These are phyloP conservation scores for Natator depressus DNA, from an alignment of 2,113 vertebrate genomes.

Conservation along the genomic window DNA sequence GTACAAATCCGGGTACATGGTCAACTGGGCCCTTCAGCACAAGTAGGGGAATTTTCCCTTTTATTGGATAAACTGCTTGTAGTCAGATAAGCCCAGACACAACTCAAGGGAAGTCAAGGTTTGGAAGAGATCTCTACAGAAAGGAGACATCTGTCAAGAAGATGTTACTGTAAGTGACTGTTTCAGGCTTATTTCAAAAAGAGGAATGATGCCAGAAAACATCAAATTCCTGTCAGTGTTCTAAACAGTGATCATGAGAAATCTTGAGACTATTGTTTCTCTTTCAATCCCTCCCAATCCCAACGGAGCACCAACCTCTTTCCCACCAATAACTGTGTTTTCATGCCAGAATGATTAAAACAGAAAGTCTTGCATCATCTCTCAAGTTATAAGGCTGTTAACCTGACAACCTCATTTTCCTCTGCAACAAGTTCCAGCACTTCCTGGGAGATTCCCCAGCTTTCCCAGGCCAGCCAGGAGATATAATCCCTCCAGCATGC, in stretches of 20 bases:
- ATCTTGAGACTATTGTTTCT: background rate
- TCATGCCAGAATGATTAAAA: background rate
- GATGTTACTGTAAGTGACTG: background rate
- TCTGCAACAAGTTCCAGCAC: too few species aligned
- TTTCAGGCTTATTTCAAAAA: background rate
- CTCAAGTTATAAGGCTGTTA: background rate
- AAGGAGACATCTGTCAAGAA: background rate
- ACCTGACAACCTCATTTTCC: background rate
- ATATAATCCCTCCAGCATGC: too few species aligned
- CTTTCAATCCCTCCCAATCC: background rate
- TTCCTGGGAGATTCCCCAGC: too few species aligned
- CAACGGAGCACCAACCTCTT: background rate
- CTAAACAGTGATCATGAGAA: background rate
- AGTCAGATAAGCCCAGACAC: background rate
- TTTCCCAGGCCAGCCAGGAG: too few species aligned
- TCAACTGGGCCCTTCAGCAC: background rate
- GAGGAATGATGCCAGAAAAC: background rate
- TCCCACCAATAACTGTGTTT: background rate
- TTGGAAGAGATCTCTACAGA: background rate
- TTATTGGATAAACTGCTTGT: background rate
- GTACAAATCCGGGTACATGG: background rate
- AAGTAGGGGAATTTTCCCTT: background rate
- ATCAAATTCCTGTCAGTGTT: background rate
- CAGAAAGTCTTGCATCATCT: background rate
- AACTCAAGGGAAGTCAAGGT: background rate